Percentiles rank a stretch among this genome's conserved stretches.
Conservation (phyloP, 2,888 invertebrate genomes). For the Drosophila mulleri region DNA sequence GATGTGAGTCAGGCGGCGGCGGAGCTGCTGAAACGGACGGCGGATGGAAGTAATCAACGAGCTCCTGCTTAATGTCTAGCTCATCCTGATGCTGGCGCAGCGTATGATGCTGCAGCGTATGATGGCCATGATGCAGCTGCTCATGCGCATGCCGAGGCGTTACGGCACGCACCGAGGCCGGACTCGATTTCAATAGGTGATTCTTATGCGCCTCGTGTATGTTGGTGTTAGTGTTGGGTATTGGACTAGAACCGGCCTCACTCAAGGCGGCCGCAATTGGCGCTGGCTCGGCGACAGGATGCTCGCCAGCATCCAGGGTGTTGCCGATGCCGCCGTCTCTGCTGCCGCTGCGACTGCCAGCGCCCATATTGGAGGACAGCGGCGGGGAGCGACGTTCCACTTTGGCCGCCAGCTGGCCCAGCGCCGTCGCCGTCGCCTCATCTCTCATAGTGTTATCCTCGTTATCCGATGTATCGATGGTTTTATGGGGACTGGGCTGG, state of each 20-base stretch:
- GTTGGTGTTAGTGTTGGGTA: conserved; percentile 79
- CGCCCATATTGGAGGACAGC: conserved; percentile 19
- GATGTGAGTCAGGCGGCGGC: conserved; percentile 81
- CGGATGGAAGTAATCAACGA: conserved; percentile 82
- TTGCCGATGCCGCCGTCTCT: conserved; percentile 25
- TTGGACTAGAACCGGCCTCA: conserved; percentile 80
- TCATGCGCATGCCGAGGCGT: conserved; percentile 72
- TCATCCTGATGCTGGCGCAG: conserved; percentile 68
- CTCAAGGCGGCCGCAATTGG: conserved; percentile 31
- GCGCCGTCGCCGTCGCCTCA: conserved; percentile 59
- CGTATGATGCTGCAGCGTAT: conserved; percentile 32
- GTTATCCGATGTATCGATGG: conserved; percentile 81
- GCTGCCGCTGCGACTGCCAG: conserved; percentile 31
- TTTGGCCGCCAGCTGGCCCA: conserved; percentile 70
- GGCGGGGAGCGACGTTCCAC: conserved; percentile 78
- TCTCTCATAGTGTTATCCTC: conserved; percentile 75
- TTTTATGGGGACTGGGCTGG: conserved; percentile 79
- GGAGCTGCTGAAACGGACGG: conserved; percentile 70
- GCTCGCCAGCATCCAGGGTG: conserved; percentile 24
- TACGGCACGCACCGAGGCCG: conserved; percentile 54
- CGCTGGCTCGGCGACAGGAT: conserved; percentile 26
- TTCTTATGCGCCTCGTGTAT: conserved; percentile 80
- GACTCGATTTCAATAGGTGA: conserved; percentile 66
- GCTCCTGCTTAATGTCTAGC: conserved; percentile 82
- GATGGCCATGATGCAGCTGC: conserved; percentile 58